A percentile compares a stretch with the other conserved stretches of the same genome.
Conservation (phyloP, 64 coral and sea anemone genomes). For the Exaiptasia diaphana region DNA sequence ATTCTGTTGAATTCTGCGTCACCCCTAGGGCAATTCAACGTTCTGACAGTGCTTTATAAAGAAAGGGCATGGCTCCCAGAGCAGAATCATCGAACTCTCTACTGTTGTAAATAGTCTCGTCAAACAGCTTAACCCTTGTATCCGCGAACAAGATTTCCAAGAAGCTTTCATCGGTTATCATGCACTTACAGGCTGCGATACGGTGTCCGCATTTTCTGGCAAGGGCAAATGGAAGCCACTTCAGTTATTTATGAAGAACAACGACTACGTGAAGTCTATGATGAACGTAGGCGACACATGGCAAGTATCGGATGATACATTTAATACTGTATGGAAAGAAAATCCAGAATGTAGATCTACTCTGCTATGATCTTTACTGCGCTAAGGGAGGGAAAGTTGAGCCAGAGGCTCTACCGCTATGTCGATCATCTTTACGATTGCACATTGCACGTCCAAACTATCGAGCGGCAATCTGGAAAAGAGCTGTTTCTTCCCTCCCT, state of each 20-base stretch:
- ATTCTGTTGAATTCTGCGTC: too few species aligned
- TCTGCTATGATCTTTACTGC: conserved; percentile 47
- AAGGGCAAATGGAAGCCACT: conserved; percentile 46
- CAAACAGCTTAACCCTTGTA: background rate
- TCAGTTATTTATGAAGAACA: conserved; percentile 34
- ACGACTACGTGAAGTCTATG: conserved; percentile 30
- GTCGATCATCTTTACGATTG: conserved; percentile 35
- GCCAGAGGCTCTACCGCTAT: conserved; percentile 48
- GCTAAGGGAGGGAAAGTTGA: conserved; percentile 42
- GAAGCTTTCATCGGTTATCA: conserved; percentile 26
- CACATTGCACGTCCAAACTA: conserved; percentile 37
- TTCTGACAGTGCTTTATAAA: conserved; percentile 32
- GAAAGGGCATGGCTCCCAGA: conserved; percentile 17
- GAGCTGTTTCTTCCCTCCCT: conserved; percentile 2
- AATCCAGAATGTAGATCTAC: conserved; percentile 28
- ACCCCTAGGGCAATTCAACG: too few species aligned
- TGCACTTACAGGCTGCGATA: conserved; percentile 33
- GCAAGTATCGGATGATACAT: conserved; percentile 17
- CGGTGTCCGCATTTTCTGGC: conserved; percentile 43
- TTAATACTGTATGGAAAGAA: conserved; percentile 48
- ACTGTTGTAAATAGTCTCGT: background rate
- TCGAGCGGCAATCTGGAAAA: conserved; percentile 46
- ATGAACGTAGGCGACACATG: conserved; percentile 14
- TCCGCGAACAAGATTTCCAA: conserved; percentile 19
- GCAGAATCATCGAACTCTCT: conserved; percentile 4